Base-by-base conservation (phyloP, 1,140 invertebrate species). In the Tenebrio molitor region DNA sequence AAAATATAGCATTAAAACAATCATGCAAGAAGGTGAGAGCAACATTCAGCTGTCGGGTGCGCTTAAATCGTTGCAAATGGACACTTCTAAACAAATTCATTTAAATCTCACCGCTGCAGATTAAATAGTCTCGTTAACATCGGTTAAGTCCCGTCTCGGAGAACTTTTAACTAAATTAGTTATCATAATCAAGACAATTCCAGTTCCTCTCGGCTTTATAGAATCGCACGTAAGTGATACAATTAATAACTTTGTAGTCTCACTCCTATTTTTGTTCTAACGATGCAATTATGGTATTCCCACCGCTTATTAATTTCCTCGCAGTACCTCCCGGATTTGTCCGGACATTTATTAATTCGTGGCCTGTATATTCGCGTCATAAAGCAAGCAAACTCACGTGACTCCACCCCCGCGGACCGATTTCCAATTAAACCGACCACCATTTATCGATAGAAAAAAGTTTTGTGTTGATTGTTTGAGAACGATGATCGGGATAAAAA, bases 401-500 rank as follows among this genome's bases (percentile, higher is more conserved):
- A 50, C n/a, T 50, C 21, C 17, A 50, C 21, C 44, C 10, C 7
- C 15, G 17, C 17, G n/a, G 44, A 19, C 16, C 44, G 17, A 50
- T 50, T 50, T 50, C 21, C 44, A 50, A 50, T 50, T 50, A 50
- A 50, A 23, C 17, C 6, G 44, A 14, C 50, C 19, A 23, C n/a
- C 23, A 29, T 58, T 58, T 29, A 58, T 58, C 4, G 14, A n/a
- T 12, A 34, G 25, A 29, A 29, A 29, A 25, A 58, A 58, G 29
- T n/a, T 58, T 25, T 29, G n/a, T 14, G 2, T 29, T 58, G 50
- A 33, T 29, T 12, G 12, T 58, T 25, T 29, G 25, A 29, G 12
- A 58, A 50, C 44, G 17, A 58, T 58, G 50, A 29, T 58, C 23
- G 23, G 12, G 21, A n/a, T 58, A 1, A 58, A 58, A 58, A 29